Percentiles rank a stretch among this genome's conserved stretches.
These are phyloP conservation scores for Capitella teleta DNA, from an alignment of 1,140 invertebrate species.

Conservation along the genomic window DNA sequence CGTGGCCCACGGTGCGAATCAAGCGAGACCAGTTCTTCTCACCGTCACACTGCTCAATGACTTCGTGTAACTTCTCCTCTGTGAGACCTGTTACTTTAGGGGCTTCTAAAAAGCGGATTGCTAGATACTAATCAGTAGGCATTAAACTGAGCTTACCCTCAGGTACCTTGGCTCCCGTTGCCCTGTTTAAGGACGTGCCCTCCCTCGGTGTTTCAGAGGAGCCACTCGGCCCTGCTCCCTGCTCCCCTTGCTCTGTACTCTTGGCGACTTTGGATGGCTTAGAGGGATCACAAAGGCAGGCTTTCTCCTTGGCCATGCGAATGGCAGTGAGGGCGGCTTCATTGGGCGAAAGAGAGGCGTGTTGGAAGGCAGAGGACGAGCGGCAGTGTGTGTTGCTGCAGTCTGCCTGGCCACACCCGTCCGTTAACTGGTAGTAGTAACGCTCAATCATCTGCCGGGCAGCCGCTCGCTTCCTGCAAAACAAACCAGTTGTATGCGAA, in stretches of 20 bases:
- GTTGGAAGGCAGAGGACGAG: slow-evolving; percentile 51
- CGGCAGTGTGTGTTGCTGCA: slow-evolving; percentile 79
- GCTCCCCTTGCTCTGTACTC: neutral
- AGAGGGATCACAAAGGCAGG: slow-evolving; percentile 62
- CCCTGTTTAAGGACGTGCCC: neutral
- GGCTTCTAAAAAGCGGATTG: too few species aligned
- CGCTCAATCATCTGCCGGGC: slow-evolving; percentile 78
- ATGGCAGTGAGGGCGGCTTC: slow-evolving; percentile 78
- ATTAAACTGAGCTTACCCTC: too few species aligned
- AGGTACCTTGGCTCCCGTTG: neutral
- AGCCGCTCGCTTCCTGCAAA: slow-evolving; percentile 62
- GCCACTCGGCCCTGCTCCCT: neutral
- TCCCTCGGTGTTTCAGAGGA: neutral
- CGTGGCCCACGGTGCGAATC: slow-evolving; percentile 56
- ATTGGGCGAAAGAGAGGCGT: slow-evolving; percentile 46
- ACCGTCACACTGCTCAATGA: slow-evolving; percentile 55
- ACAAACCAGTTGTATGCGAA: too few species aligned
- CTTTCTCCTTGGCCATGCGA: slow-evolving; percentile 71
- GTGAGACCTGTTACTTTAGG: slow-evolving; percentile 41
- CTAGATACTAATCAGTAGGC: too few species aligned
- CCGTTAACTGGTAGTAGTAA: slow-evolving; percentile 81
- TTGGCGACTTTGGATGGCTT: slow-evolving; percentile 58
- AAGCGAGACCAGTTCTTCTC: slow-evolving; percentile 53
- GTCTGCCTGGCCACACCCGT: slow-evolving; percentile 74
- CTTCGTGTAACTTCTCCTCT: slow-evolving; percentile 52